These are phyloP conservation scores for Sebastes fasciatus DNA, from an alignment of 2,113 vertebrate species.

Conservation along the genomic window DNA sequence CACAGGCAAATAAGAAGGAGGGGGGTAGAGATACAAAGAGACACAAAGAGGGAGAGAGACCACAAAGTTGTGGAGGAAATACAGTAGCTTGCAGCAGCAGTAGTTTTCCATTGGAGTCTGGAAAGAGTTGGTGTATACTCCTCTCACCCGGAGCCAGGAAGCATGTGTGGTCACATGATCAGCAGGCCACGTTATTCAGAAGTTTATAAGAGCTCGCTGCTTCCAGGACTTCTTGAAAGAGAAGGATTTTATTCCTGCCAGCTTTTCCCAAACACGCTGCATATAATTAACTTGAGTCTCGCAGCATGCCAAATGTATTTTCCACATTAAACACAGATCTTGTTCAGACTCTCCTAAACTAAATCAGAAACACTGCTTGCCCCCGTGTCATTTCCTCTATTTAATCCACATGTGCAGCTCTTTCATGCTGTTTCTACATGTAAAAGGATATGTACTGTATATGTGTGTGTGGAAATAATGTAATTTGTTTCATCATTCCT, in stretches of 20 bases:
- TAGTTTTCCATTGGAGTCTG: conserved; percentile 74
- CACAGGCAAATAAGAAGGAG: conserved; percentile 63
- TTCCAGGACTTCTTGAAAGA: conserved; percentile 41
- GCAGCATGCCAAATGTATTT: conserved; percentile 62
- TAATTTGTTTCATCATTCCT: conserved; percentile 30
- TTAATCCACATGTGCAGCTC: background rate
- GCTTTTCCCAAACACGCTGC: conserved; percentile 64
- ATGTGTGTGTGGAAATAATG: background rate
- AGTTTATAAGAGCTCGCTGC: conserved; percentile 52
- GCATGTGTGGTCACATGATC: conserved; percentile 58
- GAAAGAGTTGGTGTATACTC: conserved; percentile 50
- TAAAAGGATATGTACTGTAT: background rate
- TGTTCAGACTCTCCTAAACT: conserved; percentile 16
- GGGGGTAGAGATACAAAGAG: conserved; percentile 41
- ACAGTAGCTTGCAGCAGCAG: conserved; percentile 62
- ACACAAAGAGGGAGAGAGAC: conserved; percentile 31
- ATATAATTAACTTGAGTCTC: conserved; percentile 47
- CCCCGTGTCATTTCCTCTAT: background rate
- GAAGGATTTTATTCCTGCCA: conserved; percentile 27
- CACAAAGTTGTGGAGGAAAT: conserved; percentile 40
- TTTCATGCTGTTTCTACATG: conserved; percentile 18
- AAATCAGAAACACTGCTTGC: background rate
- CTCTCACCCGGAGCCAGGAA: conserved; percentile 21
- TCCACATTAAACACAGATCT: conserved; percentile 59
- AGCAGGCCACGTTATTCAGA: conserved; percentile 62